Evolutionary conservation across 2,113 vertebrate genomes (phyloP), one percentile per base, ranked within the genome.

Genomic region (Lutjanus erythropterus): DNA sequence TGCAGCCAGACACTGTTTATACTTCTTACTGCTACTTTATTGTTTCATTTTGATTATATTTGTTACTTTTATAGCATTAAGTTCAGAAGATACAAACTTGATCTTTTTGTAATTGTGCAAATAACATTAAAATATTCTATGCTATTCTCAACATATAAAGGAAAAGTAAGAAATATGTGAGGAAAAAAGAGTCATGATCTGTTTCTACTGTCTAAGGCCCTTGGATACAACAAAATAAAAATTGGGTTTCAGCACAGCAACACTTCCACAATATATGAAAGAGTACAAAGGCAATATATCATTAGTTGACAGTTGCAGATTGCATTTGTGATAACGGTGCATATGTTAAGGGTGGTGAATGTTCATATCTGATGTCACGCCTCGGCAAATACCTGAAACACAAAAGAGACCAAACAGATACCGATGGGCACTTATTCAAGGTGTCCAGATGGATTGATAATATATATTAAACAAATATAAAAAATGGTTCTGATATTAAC

Each of bases 331-430:
- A 71, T 73, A 68, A 35, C 15, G 41, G n/a, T 71, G 41, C 31
- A 35, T 14, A 58, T 29, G 9, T 31, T 31, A 4, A 49, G 39
- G 44, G 71, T n/a, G 67, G 49, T 35, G 41, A 62, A 58, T 15
- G 29, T 1, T n/a, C 9, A n/a, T 52, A 70, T 71, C 33, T 65
- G 5, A 27, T 55, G 49, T 39, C 21, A 74, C 78, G 72, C 67
- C 72, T 37, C 23, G n/a, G 42, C 19, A 49, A 56, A 46, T 18
- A 42, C 42, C 15, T 72, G 12, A 67, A 73, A 59, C 11, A 74
- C 42, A 70, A 59, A 77, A 69, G 10, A 55, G 1, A 44, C 37
- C 42, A 7, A 23, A 61, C 47, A 52, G 29, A 58, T 18, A 70
- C 27, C 33, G 23, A 73, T 9, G 6, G 50, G 12, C 16, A n/a